Base-by-base conservation (phyloP, 1,140 invertebrate genomes). In the Tenebrio molitor region DNA sequence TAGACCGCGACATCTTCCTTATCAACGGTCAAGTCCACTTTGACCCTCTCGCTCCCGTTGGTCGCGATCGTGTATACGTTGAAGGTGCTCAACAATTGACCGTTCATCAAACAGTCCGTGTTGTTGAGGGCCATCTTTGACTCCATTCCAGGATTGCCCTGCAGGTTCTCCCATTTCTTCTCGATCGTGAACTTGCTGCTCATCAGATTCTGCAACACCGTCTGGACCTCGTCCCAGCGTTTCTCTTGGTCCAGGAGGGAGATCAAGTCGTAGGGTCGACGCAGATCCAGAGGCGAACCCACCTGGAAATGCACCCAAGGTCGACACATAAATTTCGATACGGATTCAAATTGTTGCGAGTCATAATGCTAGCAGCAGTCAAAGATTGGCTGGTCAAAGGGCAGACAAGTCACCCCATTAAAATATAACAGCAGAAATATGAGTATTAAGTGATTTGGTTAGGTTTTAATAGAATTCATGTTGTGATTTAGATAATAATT, bases 231-330 rank as follows among this genome's bases (percentile, higher is more conserved):
- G 42, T 87, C 84, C 77, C 88, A 88, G 17, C 91, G 82, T 58
- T 89, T 88, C 78, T 95, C 94, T 85, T 96, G 94, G 23, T 94
- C 91, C 77, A 95, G 83, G 81, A 96, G 90, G 0, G 90, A 90
- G 42, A 95, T 82, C 17, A 97, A 84, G 83, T 96, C 93, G 81
- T 95, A 89, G 0, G 93, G 92, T 63, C 90, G 85, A 33, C 89
- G 87, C 83, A 96, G 85, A 83, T 92, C 89, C 84, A 92, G 95
- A 1, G 92, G 89, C 2, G 93, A 93, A 79, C 95, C 87, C 39
- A 88, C 72, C 87, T 91, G 77, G 68, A 87, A 87, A 41, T 10
- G 42, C 6, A 58, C n/a, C n/a, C n/a, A n/a, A n/a, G n/a, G n/a
- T n/a, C n/a, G n/a, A n/a, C n/a, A n/a, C n/a, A n/a, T n/a, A n/a